These are phyloP conservation scores for Mya arenaria DNA, from an alignment of 1,140 invertebrate species.

Conservation along the genomic window DNA sequence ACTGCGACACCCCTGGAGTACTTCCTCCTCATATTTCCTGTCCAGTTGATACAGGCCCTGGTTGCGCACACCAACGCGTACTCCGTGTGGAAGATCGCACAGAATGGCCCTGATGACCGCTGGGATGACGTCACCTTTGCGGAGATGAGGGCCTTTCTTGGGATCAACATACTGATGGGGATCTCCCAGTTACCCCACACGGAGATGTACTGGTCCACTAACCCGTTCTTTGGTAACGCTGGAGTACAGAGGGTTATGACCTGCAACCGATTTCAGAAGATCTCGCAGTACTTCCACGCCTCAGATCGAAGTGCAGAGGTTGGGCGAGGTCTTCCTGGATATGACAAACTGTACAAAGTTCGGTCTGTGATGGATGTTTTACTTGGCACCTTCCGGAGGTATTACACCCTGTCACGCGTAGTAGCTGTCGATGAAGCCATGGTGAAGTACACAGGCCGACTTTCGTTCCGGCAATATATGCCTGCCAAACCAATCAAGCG, in stretches of 20 bases:
- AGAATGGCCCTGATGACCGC: neutral
- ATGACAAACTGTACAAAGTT: conserved; percentile 1
- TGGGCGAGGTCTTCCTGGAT: neutral
- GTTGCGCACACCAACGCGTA: conserved; percentile 17
- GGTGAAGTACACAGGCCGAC: neutral
- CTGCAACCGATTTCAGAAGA: conserved; percentile 45
- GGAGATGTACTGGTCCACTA: conserved; percentile 48
- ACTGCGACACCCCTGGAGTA: neutral
- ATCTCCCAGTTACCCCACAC: conserved; percentile 19
- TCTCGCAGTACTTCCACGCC: conserved; percentile 59
- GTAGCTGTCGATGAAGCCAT: conserved; percentile 20
- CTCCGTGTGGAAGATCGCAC: neutral
- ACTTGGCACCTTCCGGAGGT: neutral
- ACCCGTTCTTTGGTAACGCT: conserved; percentile 37
- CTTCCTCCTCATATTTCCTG: conserved; percentile 16
- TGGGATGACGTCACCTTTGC: conserved; percentile 10
- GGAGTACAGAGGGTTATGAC: conserved; percentile 53
- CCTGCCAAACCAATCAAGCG: conserved; percentile 15
- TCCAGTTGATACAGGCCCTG: neutral
- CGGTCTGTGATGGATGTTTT: neutral
- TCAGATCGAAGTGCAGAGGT: conserved; percentile 31
- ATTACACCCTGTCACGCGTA: neutral
- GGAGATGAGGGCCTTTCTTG: neutral
- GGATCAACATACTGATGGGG: conserved; percentile 48
- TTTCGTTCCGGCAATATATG: conserved; percentile 29